Evolutionary conservation across 2,113 vertebrate genomes (phyloP).

Genomic region (Pelobates fuscus): DNA sequence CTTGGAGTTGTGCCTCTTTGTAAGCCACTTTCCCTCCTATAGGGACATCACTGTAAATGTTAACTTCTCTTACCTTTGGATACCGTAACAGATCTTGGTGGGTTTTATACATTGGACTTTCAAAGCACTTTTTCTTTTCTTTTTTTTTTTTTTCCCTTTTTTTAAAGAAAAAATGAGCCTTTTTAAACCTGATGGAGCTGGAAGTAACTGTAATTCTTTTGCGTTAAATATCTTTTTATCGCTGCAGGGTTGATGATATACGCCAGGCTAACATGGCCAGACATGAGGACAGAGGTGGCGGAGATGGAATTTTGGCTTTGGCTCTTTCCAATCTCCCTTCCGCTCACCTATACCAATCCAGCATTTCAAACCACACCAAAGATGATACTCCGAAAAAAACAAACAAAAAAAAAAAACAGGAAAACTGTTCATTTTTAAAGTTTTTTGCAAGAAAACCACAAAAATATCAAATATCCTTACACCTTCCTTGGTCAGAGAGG

Average conservation of each 20-base stretch:
- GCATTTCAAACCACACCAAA: conserved; percentile 46
- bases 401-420: not conserved
- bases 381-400: not conserved
- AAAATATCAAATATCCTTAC: not conserved
- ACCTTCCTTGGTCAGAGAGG: not conserved
- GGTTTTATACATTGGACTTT: conserved; percentile 21
- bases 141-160: too few relatives aligned
- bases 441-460: not conserved
- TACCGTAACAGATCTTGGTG: not conserved
- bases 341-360: conserved; percentile 17
- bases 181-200: conserved; percentile 1
- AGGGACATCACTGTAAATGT: conserved; percentile 20
- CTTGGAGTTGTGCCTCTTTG: not conserved
- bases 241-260: not conserved
- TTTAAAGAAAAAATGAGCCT: conserved; percentile 9
- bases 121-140: conserved; percentile 42
- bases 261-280: not conserved
- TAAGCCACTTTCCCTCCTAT: conserved; percentile 19
- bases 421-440: not conserved
- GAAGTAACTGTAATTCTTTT: not conserved
- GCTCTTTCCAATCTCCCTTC: not conserved
- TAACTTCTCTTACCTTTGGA: conserved; percentile 1
- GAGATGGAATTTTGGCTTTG: not conserved
- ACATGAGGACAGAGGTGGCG: not conserved
- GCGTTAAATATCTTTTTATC: not conserved